Percentiles rank a stretch among this genome's conserved stretches.
Evolutionary conservation across 2,888 invertebrate species (phyloP).

Genomic region (Hydropsyche betteni): DNA sequence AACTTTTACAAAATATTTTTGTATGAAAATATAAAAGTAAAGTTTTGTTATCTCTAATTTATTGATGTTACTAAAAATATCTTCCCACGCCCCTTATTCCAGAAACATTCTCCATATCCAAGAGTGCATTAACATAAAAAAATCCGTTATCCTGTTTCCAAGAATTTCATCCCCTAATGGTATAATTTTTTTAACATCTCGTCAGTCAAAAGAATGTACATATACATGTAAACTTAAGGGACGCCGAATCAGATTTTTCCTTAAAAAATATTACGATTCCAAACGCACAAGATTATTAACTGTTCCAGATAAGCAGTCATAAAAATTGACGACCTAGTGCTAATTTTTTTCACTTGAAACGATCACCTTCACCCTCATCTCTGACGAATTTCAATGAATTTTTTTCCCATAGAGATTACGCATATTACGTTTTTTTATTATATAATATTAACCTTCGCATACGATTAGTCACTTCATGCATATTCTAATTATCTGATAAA

Average conservation of each 20-base stretch:
- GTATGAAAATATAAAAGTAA: too few relatives aligned
- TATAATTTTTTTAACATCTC: neutral
- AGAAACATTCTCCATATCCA: slow-evolving; percentile 22
- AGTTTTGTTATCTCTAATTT: too few relatives aligned
- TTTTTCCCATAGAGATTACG: neutral
- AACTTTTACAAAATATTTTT: too few relatives aligned
- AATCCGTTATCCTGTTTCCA: slow-evolving; percentile 15
- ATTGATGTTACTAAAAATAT: neutral
- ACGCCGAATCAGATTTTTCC: too few relatives aligned
- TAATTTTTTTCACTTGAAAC: slow-evolving; percentile 5
- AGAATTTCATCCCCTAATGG: slow-evolving; percentile 32
- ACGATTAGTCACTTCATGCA: slow-evolving; percentile 9
- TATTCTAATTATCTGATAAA: neutral
- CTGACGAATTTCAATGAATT: slow-evolving; percentile 1
- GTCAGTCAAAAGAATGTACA: too few relatives aligned
- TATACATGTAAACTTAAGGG: too few relatives aligned
- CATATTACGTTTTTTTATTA: slow-evolving; percentile 1
- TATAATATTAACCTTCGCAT: neutral
- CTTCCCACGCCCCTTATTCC: slow-evolving; percentile 34
- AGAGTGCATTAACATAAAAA: slow-evolving; percentile 15
- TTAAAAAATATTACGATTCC: too few relatives aligned
- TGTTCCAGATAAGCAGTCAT: slow-evolving; percentile 6
- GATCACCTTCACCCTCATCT: slow-evolving; percentile 15
- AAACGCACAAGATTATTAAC: neutral
- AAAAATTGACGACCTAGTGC: slow-evolving; percentile 14